Evolutionary conservation across 2,797 vertebrate species (phyloP), one percentile per base, ranked within the genome.

Genomic region (Paratrypauchen microcephalus): DNA sequence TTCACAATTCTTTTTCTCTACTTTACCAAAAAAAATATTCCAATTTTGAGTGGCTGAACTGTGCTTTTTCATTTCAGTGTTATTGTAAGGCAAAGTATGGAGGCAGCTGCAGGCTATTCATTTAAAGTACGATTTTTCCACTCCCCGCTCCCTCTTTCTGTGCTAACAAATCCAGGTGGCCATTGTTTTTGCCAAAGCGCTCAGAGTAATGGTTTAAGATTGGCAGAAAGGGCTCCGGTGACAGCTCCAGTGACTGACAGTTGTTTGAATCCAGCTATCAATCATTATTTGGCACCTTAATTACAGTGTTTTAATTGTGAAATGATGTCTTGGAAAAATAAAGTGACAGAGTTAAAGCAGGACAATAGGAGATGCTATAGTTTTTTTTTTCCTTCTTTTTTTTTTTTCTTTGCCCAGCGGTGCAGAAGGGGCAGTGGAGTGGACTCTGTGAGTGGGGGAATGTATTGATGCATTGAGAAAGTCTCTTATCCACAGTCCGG

Each of bases 141-240:
- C 55, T 71, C 71, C 57, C 65, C 67, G 63, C 62, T 73, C 71
- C 79, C 71, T 77, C 75, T 82, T 83, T 76, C 45, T 83, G 72
- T 80, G 81, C 70, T 85, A 81, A 81, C 72, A 57, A 81, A 87
- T 87, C 86, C 88, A 88, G 87, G 84, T 88, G 88, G 79, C 69
- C 58, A 72, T 74, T 88, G 80, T 89, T 88, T 88, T 86, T 89
- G 88, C 87, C 83, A 86, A 81, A 82, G 57, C 45, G 57, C 62
- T 60, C 65, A 82, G 81, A 52, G 45, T 76, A 58, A 69, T 77
- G 69, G 66, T 67, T 75, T 68, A 72, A 62, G 63, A 75, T 76
- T 65, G 79, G 73, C 58, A 65, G 65, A 79, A 74, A 68, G 61
- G 71, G 75, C 68, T 80, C 78, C 69, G 68, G 67, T 85, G 75